Base-by-base conservation (phyloP, 2,888 invertebrate genomes). In the Campoletis raptor region DNA sequence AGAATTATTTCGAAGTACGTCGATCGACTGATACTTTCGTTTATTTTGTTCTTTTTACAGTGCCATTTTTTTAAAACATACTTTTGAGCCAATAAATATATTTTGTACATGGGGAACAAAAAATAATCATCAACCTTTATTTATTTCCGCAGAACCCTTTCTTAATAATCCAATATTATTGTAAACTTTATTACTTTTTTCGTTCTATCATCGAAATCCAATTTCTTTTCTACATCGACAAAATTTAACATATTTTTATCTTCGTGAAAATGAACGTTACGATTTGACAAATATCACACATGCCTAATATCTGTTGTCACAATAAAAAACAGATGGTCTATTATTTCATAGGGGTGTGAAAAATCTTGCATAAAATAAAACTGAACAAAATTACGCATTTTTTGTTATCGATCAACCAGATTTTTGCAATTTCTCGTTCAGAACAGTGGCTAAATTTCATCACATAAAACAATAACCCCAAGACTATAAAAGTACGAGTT, bases 81-180 rank as follows among this genome's bases (percentile, higher is more conserved):
- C 48, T 79, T 70, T 80, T 76, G 54, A 83, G 69, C 66, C 74
- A 83, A 85, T 83, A 80, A 83, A 83, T 80, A 61, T 15, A 64
- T 82, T 83, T 85, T 83, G 45, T 79, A 85, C 80, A 76, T 82
- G 67, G 54, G 48, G 18, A 36, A 30, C 2, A 48, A 77, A 66
- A 72, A 77, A 8, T 6, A 72, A 69, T 48, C 40, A 82, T 79
- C 45, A 82, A 81, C 24, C 70, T 79, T 76, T 30, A 76, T 83
- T 76, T 76, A 83, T 85, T 76, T 80, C 78, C 64, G 24, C 66
- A 67, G 15, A 74, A 61, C 61, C 74, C 61, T 66, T 42, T 54
- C 21, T 61, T 67, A 21, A 54, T 69, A 12, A n/a, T 21, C 42
- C 40, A 37, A 73, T 85, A 70, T 61, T 82, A 15, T 69, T 42